Base-by-base conservation (phyloP, 2,888 invertebrate genomes). In the Drosophila seclusa region DNA sequence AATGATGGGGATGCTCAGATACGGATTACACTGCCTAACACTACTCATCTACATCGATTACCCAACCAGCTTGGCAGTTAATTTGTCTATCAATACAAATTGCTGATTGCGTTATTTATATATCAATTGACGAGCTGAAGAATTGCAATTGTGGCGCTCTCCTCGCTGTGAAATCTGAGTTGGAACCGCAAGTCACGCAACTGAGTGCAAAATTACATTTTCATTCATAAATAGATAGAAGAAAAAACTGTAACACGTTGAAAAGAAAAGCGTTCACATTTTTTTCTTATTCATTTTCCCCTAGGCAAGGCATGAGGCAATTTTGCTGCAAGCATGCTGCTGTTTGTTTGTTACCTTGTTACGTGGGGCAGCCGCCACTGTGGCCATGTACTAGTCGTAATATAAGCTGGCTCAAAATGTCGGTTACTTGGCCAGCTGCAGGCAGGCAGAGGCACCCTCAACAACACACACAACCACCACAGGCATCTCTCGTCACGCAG, bases 191-290 rank as follows among this genome's bases (percentile, higher is more conserved):
- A 78, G 80, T 86, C 86, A 86, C 89, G 86, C 86, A 86, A 86
- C 83, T 76, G 77, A 78, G 87, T 87, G 77, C 89, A 75, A 84
- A 84, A 87, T 89, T 87, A 79, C 81, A 73, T 76, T 86, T 79
- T 86, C 86, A 80, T 87, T 83, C 81, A 83, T 83, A 66, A 79
- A 75, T 11, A 60, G 40, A 21, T 13, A 52, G 32, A 11, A 16
- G 52, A 59, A 42, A 11, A 29, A 45, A 55, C 48, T 58, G 63
- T 13, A 72, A 74, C 57, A 59, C 49, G 69, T 52, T 71, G 24
- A 45, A 64, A 59, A 65, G 87, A 80, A 83, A 83, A 87, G 87
- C 85, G 82, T 87, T 81, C 85, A 82, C 83, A 75, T 79, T 45
- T 83, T 85, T 85, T 79, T 64, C 70, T 61, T 76, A 82, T 81